These are phyloP conservation scores for Hoplias malabaricus DNA, from an alignment of 2,113 vertebrate genomes.

Conservation along the genomic window DNA sequence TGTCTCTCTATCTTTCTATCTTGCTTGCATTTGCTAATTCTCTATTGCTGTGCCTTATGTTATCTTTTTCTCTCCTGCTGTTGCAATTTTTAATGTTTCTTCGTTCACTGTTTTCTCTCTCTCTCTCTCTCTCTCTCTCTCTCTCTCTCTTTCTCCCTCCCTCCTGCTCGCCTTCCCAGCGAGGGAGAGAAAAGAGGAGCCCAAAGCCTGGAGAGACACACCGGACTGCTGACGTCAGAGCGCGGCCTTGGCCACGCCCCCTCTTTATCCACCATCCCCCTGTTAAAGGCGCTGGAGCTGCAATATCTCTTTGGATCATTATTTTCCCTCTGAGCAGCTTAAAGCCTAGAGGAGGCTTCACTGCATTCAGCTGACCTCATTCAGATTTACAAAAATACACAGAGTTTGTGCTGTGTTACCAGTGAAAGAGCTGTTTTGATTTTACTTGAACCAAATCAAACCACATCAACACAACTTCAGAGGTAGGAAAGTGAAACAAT, in stretches of 20 bases:
- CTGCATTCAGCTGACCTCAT: background rate
- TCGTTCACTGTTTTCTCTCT: too few relatives aligned
- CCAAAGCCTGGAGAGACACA: slow-evolving; percentile 42
- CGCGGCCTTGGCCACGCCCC: slow-evolving; percentile 22
- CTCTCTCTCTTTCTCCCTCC: slow-evolving; percentile 33
- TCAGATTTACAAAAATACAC: background rate
- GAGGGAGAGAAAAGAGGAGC: slow-evolving; percentile 38
- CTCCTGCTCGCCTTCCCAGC: slow-evolving; percentile 35
- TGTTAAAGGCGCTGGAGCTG: slow-evolving; percentile 12
- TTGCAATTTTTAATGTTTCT: too few relatives aligned
- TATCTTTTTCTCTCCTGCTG: too few relatives aligned
- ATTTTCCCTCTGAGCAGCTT: background rate
- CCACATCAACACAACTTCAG: too few relatives aligned
- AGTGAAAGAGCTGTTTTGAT: too few relatives aligned
- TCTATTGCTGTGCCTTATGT: too few relatives aligned
- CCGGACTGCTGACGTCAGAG: slow-evolving; percentile 49
- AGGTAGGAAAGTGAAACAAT: too few relatives aligned
- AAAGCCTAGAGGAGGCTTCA: background rate
- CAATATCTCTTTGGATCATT: background rate
- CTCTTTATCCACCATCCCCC: slow-evolving; percentile 27
- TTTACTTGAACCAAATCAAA: too few relatives aligned
- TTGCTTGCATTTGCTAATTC: too few relatives aligned
- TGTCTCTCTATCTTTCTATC: too few relatives aligned
- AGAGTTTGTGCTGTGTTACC: too few relatives aligned
- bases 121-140: slow-evolving; percentile 49